Base-by-base conservation (phyloP, 64 coral and sea anemone species). In the Pachyseris speciosa region DNA sequence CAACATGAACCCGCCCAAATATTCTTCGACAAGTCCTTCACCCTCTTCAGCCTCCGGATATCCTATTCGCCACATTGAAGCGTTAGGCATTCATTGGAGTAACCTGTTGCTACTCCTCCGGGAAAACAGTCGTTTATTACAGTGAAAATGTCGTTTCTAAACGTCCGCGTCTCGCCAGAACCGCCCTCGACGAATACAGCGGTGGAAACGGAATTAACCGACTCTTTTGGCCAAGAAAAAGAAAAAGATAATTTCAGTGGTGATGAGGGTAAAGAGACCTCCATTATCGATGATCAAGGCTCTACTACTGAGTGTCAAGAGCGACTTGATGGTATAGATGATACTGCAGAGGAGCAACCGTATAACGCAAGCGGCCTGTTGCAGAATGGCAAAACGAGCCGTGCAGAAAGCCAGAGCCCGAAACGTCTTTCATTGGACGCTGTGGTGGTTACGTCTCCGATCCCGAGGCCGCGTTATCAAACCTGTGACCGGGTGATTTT, bases 261-360 rank as follows among this genome's bases (percentile, higher is more conserved):
- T 16, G 22, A 80, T 52, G 47, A 80, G 5, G 44, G 45, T 12
- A 80, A 24, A 20, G 50, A 60, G 16, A 36, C 75, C 12, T 19
- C 32, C 6, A 28, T 22, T 17, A 33, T 4, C 19, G 51, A 80
- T 80, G 4, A 36, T 60, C 30, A 2, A 11, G 17, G 4, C 19
- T n/a, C n/a, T n/a, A 50, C 76, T 38, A 80, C 25, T 1, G 52
- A 80, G 24, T 58, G 28, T 55, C 74, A 78, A 78, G 64, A 67
- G 28, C 4, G 64, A 4, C 9, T 5, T 71, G 76, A 80, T 51
- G 48, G 16, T 7, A 33, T 80, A 5, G 20, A 55, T 4, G 74
- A n/a, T 43, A 27, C 48, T 72, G 20, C 69, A 15, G 38, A 72
- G 48, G 52, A 38, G 1, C 16, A 80, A n/a, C 4, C 12, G 8